Evolutionary conservation across 2,888 invertebrate species (phyloP).

Genomic region (Cyclophora punctaria): DNA sequence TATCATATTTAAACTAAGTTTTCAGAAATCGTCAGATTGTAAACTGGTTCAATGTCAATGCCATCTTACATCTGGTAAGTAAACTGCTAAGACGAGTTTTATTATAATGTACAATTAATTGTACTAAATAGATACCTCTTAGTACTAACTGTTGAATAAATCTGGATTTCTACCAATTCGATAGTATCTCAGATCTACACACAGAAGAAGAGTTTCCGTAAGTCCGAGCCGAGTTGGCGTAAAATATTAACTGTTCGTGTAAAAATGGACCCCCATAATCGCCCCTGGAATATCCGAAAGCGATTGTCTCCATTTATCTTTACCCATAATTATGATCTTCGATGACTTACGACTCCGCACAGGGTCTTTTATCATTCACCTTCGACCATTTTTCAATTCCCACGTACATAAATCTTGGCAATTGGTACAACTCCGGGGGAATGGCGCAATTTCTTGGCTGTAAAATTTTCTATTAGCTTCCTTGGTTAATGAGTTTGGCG

Average conservation of each 20-base stretch:
- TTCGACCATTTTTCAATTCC: constrained; percentile 45
- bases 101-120: too few species aligned
- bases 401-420: constrained; percentile 41
- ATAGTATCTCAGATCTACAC: background rate
- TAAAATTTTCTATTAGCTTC: constrained; percentile 39
- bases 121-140: too few species aligned
- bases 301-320: background rate
- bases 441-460: constrained; percentile 27
- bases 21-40: too few species aligned
- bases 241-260: background rate
- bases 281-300: background rate
- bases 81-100: too few species aligned
- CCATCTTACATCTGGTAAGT: too few species aligned
- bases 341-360: constrained; percentile 37
- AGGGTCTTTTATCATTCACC: constrained; percentile 40
- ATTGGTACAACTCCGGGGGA: constrained; percentile 30
- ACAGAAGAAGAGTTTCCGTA: constrained; percentile 6
- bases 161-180: background rate
- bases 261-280: background rate
- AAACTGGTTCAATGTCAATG: too few species aligned
- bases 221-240: too few species aligned
- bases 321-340: constrained; percentile 22
- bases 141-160: background rate
- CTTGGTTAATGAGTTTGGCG: constrained; percentile 28
- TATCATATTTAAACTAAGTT: too few species aligned